Conservation (phyloP, 2,113 vertebrate species). For the Eleginops maclovinus region DNA sequence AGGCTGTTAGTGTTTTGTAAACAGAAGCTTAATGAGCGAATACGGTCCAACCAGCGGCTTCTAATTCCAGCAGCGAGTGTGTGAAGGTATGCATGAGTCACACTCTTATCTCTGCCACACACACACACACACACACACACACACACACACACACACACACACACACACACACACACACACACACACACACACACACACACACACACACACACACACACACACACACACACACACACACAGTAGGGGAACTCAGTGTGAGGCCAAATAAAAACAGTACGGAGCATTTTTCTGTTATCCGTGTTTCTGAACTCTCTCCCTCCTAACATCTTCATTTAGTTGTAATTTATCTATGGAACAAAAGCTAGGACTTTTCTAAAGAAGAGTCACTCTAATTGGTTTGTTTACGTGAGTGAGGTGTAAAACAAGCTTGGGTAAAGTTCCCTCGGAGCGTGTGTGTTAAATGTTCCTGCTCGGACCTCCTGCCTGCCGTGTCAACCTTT, state of each 20-base stretch:
- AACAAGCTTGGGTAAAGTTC: slow-evolving; percentile 14
- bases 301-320: neutral
- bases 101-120: slow-evolving; percentile 23
- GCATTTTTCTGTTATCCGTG: slow-evolving; percentile 21
- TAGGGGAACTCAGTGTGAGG: slow-evolving; percentile 44
- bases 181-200: no score
- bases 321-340: neutral
- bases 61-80: slow-evolving; percentile 11
- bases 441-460: slow-evolving; percentile 22
- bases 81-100: slow-evolving; percentile 52
- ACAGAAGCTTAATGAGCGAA: slow-evolving; percentile 27
- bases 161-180: no score
- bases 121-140: no score
- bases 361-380: no score
- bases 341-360: no score
- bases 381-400: neutral
- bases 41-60: neutral
- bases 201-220: no score
- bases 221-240: slow-evolving; percentile 15
- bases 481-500: slow-evolving; percentile 63
- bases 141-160: no score
- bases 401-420: neutral
- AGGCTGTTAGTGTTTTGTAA: slow-evolving; percentile 1
- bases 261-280: slow-evolving; percentile 39
- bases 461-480: slow-evolving; percentile 33